Percentiles rank a stretch among this genome's conserved stretches.
These are phyloP conservation scores for Lophochroa leadbeateri DNA, from an alignment of 2,113 vertebrate species.

Conservation along the genomic window DNA sequence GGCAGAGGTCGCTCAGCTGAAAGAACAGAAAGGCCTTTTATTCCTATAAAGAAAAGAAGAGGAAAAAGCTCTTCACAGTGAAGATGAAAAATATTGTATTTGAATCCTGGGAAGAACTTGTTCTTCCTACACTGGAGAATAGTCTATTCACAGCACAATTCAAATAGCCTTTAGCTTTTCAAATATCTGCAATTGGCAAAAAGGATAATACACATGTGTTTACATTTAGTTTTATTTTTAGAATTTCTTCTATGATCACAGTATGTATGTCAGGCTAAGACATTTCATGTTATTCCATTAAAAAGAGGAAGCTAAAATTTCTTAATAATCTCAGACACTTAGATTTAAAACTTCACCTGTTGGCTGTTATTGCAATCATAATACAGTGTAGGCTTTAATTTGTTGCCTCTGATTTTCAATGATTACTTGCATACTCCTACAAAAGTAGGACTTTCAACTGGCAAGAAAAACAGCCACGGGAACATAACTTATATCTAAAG, in stretches of 20 bases:
- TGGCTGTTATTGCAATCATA: background rate
- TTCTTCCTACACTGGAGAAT: conserved; percentile 5
- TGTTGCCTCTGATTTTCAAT: background rate
- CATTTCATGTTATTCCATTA: background rate
- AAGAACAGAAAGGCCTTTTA: conserved; percentile 56
- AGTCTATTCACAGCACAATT: background rate
- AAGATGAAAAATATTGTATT: conserved; percentile 63
- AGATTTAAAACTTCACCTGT: background rate
- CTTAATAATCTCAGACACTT: background rate
- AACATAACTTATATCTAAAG: background rate
- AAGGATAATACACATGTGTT: background rate
- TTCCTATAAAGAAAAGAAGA: conserved; percentile 43
- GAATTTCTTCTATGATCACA: background rate
- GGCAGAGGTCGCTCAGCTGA: conserved; percentile 1
- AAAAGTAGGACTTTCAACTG: background rate
- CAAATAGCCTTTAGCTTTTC: background rate
- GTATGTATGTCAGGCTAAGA: background rate
- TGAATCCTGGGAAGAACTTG: conserved; percentile 44
- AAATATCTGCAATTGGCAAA: background rate
- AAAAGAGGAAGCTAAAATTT: background rate
- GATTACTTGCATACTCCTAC: background rate
- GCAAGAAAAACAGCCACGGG: background rate
- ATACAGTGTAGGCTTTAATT: background rate
- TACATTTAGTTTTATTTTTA: background rate
- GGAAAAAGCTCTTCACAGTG: conserved; percentile 43